Conservation (phyloP, 2,797 vertebrate species). For the Rhynchotus rufescens region DNA sequence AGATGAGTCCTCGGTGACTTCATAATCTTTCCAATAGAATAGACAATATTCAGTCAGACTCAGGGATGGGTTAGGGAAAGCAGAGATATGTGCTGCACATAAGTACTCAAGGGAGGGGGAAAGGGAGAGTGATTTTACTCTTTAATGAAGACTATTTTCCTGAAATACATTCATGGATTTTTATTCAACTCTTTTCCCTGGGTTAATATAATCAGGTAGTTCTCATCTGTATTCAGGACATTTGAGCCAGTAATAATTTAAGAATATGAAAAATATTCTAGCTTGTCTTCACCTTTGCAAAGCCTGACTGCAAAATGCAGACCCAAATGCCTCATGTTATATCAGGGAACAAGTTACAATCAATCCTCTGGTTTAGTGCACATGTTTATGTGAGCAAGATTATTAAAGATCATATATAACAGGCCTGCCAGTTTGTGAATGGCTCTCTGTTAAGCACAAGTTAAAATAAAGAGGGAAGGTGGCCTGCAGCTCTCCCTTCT, state of each 20-base stretch:
- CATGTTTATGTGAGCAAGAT: slow-evolving; percentile 9
- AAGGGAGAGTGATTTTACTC: neutral
- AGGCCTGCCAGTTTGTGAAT: neutral
- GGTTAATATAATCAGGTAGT: slow-evolving; percentile 33
- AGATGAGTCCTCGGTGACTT: slow-evolving; percentile 15
- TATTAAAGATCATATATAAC: slow-evolving; percentile 17
- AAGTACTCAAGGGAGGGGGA: neutral
- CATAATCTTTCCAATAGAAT: slow-evolving; percentile 36
- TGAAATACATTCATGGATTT: slow-evolving; percentile 23
- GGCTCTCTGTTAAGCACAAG: neutral
- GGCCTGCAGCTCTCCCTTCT: neutral
- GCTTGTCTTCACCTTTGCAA: slow-evolving; percentile 36
- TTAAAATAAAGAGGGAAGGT: neutral
- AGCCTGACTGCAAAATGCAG: neutral
- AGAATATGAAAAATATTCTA: slow-evolving; percentile 28
- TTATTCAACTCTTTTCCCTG: slow-evolving; percentile 53
- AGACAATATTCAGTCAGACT: slow-evolving; percentile 19
- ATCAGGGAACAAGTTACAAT: neutral
- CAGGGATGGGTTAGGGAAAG: slow-evolving; percentile 35
- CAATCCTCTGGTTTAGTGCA: neutral
- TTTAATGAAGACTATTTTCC: slow-evolving; percentile 47
- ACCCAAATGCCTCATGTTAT: slow-evolving; percentile 15
- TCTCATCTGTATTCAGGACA: slow-evolving; percentile 52
- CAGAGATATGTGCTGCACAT: neutral
- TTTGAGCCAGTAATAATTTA: slow-evolving; percentile 50